Evolutionary conservation across 2,888 invertebrate species (phyloP).

Genomic region (Agrotis exclamationis): DNA sequence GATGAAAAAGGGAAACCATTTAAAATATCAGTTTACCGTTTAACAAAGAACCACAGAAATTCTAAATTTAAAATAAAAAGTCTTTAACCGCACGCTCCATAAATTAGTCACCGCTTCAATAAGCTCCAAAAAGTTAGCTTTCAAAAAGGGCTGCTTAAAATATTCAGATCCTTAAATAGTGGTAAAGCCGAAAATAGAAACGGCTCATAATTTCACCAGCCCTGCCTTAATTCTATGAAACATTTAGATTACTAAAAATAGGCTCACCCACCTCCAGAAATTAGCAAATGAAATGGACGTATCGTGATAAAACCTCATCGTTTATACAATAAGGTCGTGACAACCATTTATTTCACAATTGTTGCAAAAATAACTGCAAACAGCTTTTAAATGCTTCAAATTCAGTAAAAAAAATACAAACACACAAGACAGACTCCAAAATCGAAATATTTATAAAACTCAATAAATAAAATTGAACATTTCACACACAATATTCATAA

Average conservation of each 20-base stretch:
- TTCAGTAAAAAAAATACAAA: background rate
- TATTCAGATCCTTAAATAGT: slow-evolving; percentile 20
- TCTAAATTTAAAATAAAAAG: slow-evolving; percentile 25
- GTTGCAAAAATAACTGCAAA: slow-evolving; percentile 38
- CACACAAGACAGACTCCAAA: slow-evolving; percentile 8
- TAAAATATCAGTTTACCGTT: slow-evolving; percentile 14
- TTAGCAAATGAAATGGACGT: slow-evolving; percentile 65
- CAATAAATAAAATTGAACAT: slow-evolving; percentile 1
- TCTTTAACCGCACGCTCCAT: slow-evolving; percentile 1
- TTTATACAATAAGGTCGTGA: slow-evolving; percentile 54
- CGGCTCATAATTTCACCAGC: slow-evolving; percentile 28
- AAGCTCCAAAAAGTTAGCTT: slow-evolving; percentile 1
- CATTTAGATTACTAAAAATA: slow-evolving; percentile 39
- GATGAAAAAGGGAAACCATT: slow-evolving; percentile 3
- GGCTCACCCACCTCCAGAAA: slow-evolving; percentile 45
- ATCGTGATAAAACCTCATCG: slow-evolving; percentile 62
- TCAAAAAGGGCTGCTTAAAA: slow-evolving; percentile 1
- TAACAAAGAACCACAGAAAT: background rate
- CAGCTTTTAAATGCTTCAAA: slow-evolving; percentile 11
- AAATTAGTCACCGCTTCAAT: slow-evolving; percentile 2
- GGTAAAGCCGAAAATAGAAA: slow-evolving; percentile 19
- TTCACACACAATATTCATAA: background rate
- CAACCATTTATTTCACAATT: slow-evolving; percentile 42
- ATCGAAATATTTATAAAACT: background rate
- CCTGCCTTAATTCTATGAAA: slow-evolving; percentile 29